phyloP scores from a whole-genome alignment of 2,797 vertebrate genomes.

The Hemibagrus guttatus region DNA sequence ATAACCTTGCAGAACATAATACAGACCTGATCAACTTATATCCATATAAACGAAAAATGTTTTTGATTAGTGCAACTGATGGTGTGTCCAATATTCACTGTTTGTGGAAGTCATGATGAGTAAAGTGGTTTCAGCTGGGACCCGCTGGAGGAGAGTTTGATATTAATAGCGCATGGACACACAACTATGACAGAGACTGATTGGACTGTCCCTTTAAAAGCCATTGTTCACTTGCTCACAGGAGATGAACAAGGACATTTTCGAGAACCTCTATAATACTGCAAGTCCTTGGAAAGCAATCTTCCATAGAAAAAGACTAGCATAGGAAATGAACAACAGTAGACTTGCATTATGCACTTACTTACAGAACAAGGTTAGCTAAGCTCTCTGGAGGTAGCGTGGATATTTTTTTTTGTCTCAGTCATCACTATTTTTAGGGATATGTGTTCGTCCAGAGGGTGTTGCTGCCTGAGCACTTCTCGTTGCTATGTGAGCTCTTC shows the following conservation, averaged over 20 bases:
- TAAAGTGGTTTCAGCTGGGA: conserved; percentile 20
- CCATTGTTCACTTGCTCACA: conserved; percentile 12
- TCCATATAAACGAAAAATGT: not conserved
- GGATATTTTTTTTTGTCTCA: not conserved
- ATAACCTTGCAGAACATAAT: too few relatives aligned
- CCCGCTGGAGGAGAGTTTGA: conserved; percentile 26
- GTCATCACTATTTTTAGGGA: conserved; percentile 22
- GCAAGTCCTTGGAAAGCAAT: not conserved
- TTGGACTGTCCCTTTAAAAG: conserved; percentile 27
- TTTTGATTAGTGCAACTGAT: not conserved
- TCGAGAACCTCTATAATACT: not conserved
- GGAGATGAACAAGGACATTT: conserved; percentile 21
- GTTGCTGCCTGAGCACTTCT: not conserved
- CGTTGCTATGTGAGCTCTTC: not conserved
- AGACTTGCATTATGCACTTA: not conserved
- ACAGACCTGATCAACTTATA: too few relatives aligned
- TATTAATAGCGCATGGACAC: conserved; percentile 48
- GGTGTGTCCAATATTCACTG: not conserved
- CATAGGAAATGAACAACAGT: not conserved
- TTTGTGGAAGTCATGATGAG: not conserved
- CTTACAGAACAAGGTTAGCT: not conserved
- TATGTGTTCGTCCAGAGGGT: conserved; percentile 10
- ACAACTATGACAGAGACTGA: conserved; percentile 34
- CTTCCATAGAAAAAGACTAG: not conserved
- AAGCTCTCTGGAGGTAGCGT: not conserved